Percentiles rank a stretch among this genome's conserved stretches.
phyloP scores from a whole-genome alignment of 2,113 vertebrate genomes.

The Odontophorus gujanensis region DNA sequence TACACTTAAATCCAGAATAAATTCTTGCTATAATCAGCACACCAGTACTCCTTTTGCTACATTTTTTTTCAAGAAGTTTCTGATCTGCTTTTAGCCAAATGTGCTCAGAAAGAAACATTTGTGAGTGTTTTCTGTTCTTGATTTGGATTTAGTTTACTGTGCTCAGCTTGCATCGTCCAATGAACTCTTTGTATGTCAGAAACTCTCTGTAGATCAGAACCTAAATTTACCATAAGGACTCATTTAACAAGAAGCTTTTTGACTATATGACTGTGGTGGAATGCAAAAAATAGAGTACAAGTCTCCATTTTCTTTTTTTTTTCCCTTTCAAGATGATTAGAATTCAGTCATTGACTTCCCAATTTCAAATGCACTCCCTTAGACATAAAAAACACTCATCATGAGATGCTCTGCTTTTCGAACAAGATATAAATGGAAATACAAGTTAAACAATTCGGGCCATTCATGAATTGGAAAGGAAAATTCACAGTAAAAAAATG shows the following conservation, averaged over 20 bases:
- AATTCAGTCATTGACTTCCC: background rate
- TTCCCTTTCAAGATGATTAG: background rate
- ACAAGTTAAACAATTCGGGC: constrained; percentile 1
- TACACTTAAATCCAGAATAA: background rate
- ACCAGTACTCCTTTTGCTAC: background rate
- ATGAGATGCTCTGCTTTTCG: background rate
- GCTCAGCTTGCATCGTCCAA: background rate
- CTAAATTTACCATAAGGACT: background rate
- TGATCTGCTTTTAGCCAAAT: background rate
- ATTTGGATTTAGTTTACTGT: background rate
- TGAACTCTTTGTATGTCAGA: background rate
- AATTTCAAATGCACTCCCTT: background rate
- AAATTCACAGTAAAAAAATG: constrained; percentile 33
- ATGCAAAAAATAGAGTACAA: background rate
- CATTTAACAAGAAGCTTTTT: background rate
- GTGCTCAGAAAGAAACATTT: background rate
- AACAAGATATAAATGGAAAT: background rate
- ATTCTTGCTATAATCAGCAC: background rate
- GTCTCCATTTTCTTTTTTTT: background rate
- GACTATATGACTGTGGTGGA: background rate
- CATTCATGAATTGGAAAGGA: background rate
- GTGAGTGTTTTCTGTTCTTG: background rate
- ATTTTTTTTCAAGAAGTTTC: background rate
- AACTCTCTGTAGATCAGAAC: background rate
- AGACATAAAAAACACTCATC: constrained; percentile 8